phyloP scores from a whole-genome alignment of 1,140 invertebrate genomes.

The Atta cephalotes region DNA sequence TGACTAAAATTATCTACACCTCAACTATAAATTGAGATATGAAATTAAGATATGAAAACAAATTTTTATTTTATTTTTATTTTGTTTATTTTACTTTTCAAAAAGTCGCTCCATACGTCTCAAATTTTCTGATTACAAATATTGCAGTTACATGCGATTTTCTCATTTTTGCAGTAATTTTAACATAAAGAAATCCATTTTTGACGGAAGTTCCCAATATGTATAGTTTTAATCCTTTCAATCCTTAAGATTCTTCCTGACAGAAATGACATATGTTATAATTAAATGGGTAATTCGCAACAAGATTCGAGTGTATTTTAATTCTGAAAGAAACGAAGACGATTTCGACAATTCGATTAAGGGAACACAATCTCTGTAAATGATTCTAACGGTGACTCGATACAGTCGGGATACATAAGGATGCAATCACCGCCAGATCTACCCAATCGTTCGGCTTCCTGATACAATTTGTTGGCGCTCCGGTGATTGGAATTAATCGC shows the following conservation, averaged over 20 bases:
- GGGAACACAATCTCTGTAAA: conserved; percentile 82
- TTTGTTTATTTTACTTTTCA: no score
- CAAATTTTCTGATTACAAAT: no score
- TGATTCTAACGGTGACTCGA: conserved; percentile 81
- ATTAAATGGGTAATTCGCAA: neutral
- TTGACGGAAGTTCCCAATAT: no score
- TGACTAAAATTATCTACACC: no score
- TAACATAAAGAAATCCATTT: no score
- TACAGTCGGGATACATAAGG: conserved; percentile 81
- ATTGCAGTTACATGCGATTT: no score
- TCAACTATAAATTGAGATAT: no score
- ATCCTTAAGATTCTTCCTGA: neutral
- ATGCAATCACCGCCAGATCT: conserved; percentile 81
- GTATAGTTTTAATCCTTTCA: no score
- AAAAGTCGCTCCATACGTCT: no score
- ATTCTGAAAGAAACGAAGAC: neutral
- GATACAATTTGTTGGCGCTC: conserved; percentile 81
- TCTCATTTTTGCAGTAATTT: no score
- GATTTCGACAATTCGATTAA: conserved; percentile 59
- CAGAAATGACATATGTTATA: neutral
- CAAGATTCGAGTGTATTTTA: neutral
- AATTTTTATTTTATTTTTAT: no score
- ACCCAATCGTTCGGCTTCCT: conserved; percentile 82
- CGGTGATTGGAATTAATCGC: conserved; percentile 76
- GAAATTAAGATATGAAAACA: no score